phyloP scores from a whole-genome alignment of 2,888 invertebrate genomes.

The Philereme vetulata region DNA sequence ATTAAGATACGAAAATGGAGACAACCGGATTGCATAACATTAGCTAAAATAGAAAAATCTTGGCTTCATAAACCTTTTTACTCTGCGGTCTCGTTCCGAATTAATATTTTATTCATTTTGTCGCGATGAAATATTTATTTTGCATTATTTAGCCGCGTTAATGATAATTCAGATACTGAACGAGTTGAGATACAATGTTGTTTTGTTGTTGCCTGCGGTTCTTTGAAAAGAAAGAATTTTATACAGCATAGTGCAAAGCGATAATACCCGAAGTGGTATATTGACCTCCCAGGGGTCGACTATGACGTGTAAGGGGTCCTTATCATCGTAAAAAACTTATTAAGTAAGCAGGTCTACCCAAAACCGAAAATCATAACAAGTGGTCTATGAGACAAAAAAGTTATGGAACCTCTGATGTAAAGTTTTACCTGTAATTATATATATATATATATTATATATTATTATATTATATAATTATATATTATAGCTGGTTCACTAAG shows the following conservation, averaged over 20 bases:
- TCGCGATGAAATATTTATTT: constrained; percentile 31
- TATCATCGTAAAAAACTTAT: too few species aligned
- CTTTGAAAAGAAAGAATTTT: not conserved
- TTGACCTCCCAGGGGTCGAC: too few species aligned
- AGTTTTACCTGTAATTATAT: too few species aligned
- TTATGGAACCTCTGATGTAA: too few species aligned
- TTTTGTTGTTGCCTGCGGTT: constrained; percentile 2
- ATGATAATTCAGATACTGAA: constrained; percentile 21
- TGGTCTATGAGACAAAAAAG: too few species aligned
- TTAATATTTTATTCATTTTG: constrained; percentile 32
- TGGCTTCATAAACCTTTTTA: constrained; percentile 31
- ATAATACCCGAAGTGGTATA: too few species aligned
- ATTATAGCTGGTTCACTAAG: too few species aligned
- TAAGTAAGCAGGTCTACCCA: too few species aligned
- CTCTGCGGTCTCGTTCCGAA: constrained; percentile 24
- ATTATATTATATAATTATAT: too few species aligned
- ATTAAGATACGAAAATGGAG: constrained; percentile 40
- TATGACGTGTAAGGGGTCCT: too few species aligned
- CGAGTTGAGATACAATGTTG: constrained; percentile 9
- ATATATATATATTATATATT: too few species aligned
- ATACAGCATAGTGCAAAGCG: not conserved
- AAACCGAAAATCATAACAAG: too few species aligned
- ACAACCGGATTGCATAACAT: constrained; percentile 46
- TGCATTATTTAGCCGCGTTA: constrained; percentile 32
- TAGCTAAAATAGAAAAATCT: constrained; percentile 44